Percentiles rank a stretch among this genome's conserved stretches.
These are phyloP conservation scores for Drosophila subpulchrella DNA, from an alignment of 1,140 invertebrate species.

Conservation along the genomic window DNA sequence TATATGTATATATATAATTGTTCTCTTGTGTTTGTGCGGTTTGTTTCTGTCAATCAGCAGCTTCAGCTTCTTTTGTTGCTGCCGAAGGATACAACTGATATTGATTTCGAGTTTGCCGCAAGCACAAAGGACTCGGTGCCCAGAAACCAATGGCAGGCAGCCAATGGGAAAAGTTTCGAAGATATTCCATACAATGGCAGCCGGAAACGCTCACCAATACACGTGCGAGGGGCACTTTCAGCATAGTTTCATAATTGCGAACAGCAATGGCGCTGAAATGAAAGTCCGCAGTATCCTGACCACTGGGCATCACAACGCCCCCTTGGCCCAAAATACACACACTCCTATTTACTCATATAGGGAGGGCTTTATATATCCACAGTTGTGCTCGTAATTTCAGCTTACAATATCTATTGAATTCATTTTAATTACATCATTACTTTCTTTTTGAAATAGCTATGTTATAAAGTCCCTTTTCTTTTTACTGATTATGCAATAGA, in stretches of 20 bases:
- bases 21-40: conserved; percentile 43
- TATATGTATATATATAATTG: conserved; percentile 15
- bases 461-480: no score
- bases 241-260: conserved; percentile 81
- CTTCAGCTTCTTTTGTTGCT: conserved; percentile 79
- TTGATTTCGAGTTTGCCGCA: conserved; percentile 74
- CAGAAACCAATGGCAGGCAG: conserved; percentile 36
- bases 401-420: no score
- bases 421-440: no score
- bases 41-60: conserved; percentile 81
- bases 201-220: conserved; percentile 39
- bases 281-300: conserved; percentile 24
- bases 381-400: no score
- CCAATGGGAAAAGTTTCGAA: conserved; percentile 80
- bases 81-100: conserved; percentile 82
- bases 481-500: no score
- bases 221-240: conserved; percentile 16
- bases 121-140: conserved; percentile 54
- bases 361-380: not conserved
- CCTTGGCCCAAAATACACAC: conserved; percentile 16
- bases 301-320: conserved; percentile 54
- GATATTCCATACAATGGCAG: conserved; percentile 46
- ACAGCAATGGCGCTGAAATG: conserved; percentile 60
- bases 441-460: no score
- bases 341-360: not conserved